A percentile compares a stretch with the other conserved stretches of the same genome.
phyloP scores from a whole-genome alignment of 2,797 vertebrate species.

The Phalanger gymnotis region DNA sequence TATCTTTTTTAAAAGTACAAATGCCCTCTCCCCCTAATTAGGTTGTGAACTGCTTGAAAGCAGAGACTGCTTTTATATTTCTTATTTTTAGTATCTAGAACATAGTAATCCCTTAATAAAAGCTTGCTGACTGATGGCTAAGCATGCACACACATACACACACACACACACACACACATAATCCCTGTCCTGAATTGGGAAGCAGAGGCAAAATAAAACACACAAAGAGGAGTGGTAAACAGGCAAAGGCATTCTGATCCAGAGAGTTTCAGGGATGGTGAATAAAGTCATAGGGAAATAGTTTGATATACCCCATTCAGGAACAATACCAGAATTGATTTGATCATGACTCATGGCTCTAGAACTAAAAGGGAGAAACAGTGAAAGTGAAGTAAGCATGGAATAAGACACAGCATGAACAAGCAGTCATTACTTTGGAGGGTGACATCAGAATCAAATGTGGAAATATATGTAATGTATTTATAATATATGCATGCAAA shows the following conservation, averaged over 20 bases:
- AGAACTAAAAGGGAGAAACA: not conserved
- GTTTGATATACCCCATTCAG: not conserved
- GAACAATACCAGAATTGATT: not conserved
- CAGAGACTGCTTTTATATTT: not conserved
- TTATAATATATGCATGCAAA: not conserved
- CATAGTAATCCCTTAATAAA: not conserved
- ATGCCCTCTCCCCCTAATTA: rapidly evolving
- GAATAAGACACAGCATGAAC: not conserved
- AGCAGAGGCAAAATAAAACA: not conserved
- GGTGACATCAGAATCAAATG: not conserved
- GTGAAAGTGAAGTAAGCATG: not conserved
- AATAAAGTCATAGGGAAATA: not conserved
- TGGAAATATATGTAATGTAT: not conserved
- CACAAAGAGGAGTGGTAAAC: rapidly evolving
- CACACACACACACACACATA: not conserved
- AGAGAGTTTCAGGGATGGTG: not conserved
- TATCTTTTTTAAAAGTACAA: not conserved
- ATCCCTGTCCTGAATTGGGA: not conserved
- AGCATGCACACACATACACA: not conserved
- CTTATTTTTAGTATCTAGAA: not conserved
- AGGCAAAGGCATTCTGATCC: not conserved
- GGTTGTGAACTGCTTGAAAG: not conserved
- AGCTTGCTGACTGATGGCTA: not conserved
- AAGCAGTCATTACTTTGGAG: not conserved
- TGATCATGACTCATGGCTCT: not conserved